A percentile compares a stretch with the other conserved stretches of the same genome.
Evolutionary conservation across 2,797 vertebrate genomes (phyloP).

Genomic region (Heteromormyrus szaboi): DNA sequence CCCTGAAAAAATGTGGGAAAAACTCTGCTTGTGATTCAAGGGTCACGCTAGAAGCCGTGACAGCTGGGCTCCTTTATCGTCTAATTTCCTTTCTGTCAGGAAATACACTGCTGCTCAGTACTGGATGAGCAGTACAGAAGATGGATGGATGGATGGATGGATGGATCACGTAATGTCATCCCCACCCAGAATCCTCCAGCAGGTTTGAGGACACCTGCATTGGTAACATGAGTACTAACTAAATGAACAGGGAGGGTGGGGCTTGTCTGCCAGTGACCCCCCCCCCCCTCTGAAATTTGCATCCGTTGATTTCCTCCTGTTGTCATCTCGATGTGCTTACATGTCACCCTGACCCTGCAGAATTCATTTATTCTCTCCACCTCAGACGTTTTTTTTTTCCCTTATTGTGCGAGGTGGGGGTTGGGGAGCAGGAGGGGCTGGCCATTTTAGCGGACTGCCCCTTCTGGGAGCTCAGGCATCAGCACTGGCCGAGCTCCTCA

Average conservation of each 20-base stretch:
- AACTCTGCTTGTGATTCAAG: not conserved
- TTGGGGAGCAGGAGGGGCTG: not conserved
- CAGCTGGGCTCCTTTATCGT: not conserved
- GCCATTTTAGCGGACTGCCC: not conserved
- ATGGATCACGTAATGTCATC: not conserved
- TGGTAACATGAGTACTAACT: not conserved
- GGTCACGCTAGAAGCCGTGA: not conserved
- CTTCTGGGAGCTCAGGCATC: not conserved
- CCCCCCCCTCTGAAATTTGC: not conserved
- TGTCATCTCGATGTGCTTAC: not conserved
- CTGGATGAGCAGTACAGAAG: not conserved
- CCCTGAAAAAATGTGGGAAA: not conserved
- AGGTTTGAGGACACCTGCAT: not conserved
- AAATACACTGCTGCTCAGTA: not conserved
- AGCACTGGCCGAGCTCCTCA: not conserved
- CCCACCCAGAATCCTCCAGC: not conserved
- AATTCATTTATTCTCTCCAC: not conserved
- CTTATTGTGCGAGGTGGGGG: not conserved
- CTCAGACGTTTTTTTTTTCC: not conserved
- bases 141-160: not conserved
- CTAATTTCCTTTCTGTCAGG: not conserved
- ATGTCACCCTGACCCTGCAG: slow-evolving; percentile 12
- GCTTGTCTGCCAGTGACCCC: not conserved
- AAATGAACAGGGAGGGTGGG: not conserved
- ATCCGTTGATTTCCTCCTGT: not conserved